Base-by-base conservation (phyloP, 1,140 invertebrate genomes). In the Drosophila bipectinata region DNA sequence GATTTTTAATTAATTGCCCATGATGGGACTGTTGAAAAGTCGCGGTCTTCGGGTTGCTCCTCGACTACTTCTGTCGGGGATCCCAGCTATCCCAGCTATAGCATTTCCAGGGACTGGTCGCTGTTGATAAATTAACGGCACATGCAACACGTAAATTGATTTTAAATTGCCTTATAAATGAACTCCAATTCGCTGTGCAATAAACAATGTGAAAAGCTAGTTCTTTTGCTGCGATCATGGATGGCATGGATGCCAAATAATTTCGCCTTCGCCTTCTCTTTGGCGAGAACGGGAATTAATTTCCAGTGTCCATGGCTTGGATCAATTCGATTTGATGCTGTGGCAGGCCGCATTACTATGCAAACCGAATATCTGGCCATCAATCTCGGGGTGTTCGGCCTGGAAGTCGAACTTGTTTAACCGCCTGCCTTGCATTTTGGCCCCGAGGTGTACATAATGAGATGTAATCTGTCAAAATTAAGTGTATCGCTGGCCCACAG, bases 381-480 rank as follows among this genome's bases (percentile, higher is more conserved):
- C 79, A 82, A 87, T 88, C 83, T 79, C 44, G 32, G 48, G 45
- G 24, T 64, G 47, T 51, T 34, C 79, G 60, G 72, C 69, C 56
- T 52, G 49, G 68, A 84, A 84, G 72, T 79, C 32, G 21, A 79
- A 83, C 83, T 59, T 53, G 83, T 87, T 87, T 55, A 32, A 41
- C 49, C 56, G 67, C 53, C 64, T 59, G 57, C 74, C 64, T 32
- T 60, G 18, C 61, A 60, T 57, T 26, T 74, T 45, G 63, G 72
- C 59, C 79, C 76, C 83, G 68, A 88, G 83, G 84, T 88, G 83
- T 79, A 88, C 76, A 79, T 88, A 88, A 88, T 88, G 83, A 88
- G 83, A 88, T 88, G 83, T 88, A 88, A 88, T 88, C 83, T 88
- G 83, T 88, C 83, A 88, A 88, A 88, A 88, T 88, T 76, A 88